Evolutionary conservation across 2,888 invertebrate species (phyloP), one percentile per base, ranked within the genome.

Genomic region (Ceramica pisi): DNA sequence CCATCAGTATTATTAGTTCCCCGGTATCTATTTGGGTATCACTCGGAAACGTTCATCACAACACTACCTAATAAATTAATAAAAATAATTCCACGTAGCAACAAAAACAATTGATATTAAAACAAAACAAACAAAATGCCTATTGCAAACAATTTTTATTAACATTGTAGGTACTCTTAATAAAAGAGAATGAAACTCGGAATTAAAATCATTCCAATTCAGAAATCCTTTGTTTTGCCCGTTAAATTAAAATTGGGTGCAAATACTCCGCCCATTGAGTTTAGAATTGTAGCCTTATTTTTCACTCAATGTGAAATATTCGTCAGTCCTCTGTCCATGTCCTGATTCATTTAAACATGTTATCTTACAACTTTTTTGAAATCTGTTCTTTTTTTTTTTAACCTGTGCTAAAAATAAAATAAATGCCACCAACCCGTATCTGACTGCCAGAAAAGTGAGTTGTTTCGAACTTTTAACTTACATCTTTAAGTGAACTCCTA

Each of bases 161-260:
- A 62, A 51, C 44, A 57, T 60, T 64, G 26, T 26, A n/a, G 35
- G 56, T 38, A 26, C 9, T 41, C 46, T 19, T 31, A 50, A 74
- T 64, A 67, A 73, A 77, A 67, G 21, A 21, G 41, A 51, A 77
- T 65, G 61, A 64, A 72, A 64, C 7, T 31, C 23, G 41, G 59
- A 82, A 78, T 73, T 67, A 70, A 79, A 81, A 71, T 82, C 38
- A 50, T 60, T 75, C 41, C 23, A n/a, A 23, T 64, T 61, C 4
- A 12, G 48, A 51, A 68, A 65, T 41, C 68, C 71, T 67, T 74
- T 82, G 60, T 71, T 26, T 55, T 12, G 50, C 10, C 63, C 46
- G 59, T 57, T 46, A 60, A 71, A 74, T 82, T 71, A 44, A 82
- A 78, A 63, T 68, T 53, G 62, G 55, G n/a, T 21, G 48, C 26